A percentile compares a stretch with the other conserved stretches of the same genome.
Conservation (phyloP, 2,888 invertebrate species). For the Thera obeliscata region DNA sequence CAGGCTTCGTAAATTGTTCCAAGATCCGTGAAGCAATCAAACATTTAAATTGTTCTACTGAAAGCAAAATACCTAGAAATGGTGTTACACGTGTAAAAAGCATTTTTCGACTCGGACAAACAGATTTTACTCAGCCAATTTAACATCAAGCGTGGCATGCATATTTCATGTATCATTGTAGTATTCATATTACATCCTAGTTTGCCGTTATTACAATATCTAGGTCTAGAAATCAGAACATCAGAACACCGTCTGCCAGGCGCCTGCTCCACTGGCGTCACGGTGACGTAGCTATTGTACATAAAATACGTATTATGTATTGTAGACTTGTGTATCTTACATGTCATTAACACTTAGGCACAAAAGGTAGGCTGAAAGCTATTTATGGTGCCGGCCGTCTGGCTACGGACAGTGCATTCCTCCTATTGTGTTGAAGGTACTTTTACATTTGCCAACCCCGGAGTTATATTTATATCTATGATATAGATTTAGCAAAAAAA, state of each 20-base stretch:
- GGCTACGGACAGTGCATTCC: slow-evolving; percentile 15
- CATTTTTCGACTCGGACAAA: not conserved
- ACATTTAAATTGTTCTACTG: not conserved
- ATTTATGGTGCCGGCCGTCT: slow-evolving; percentile 26
- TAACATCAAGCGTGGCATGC: not conserved
- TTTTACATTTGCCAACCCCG: not conserved
- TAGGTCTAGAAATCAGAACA: slow-evolving; percentile 44
- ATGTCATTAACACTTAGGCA: slow-evolving; percentile 40
- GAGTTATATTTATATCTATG: not conserved
- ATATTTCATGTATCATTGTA: not conserved
- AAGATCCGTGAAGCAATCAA: not conserved
- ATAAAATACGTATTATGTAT: slow-evolving; percentile 46
- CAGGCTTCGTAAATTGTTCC: not conserved
- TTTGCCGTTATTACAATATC: slow-evolving; percentile 18
- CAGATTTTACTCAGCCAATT: not conserved
- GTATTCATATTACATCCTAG: not conserved
- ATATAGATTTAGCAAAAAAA: too few species aligned
- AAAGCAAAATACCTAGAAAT: not conserved
- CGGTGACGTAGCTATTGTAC: slow-evolving; percentile 50
- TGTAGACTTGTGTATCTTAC: slow-evolving; percentile 37
- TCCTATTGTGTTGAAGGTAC: not conserved
- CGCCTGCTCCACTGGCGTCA: slow-evolving; percentile 49
- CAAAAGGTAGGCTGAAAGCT: slow-evolving; percentile 24
- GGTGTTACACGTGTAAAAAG: not conserved
- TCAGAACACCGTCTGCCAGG: slow-evolving; percentile 44